These are phyloP conservation scores for Mus spretus DNA, from an alignment of 2,797 vertebrate species.

Conservation along the genomic window DNA sequence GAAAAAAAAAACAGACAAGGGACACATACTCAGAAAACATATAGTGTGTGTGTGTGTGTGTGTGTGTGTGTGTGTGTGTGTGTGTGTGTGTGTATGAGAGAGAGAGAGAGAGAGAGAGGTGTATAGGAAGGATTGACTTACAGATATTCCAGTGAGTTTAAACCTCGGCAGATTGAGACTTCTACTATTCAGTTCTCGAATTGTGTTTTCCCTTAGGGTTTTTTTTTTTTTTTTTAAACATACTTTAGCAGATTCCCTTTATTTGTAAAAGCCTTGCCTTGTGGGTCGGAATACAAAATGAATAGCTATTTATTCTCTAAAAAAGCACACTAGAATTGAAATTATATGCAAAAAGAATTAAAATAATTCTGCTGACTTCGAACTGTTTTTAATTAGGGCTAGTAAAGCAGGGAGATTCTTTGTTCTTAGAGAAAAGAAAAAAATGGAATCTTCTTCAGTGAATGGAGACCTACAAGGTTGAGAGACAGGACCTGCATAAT, in stretches of 20 bases:
- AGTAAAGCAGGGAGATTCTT: background rate
- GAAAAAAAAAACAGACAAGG: background rate
- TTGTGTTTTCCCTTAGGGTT: background rate
- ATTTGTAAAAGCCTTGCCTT: background rate
- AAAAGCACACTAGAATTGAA: background rate
- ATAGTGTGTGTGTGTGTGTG: background rate
- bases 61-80: background rate
- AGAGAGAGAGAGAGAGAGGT: no score
- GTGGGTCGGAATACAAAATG: conserved; percentile 1
- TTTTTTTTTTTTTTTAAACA: background rate
- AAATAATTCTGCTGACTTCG: background rate
- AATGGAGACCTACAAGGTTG: background rate
- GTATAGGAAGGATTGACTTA: background rate
- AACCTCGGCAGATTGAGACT: background rate
- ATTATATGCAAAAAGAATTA: background rate
- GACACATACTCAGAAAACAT: background rate
- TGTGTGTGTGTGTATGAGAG: background rate
- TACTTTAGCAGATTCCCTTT: background rate
- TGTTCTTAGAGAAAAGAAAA: background rate
- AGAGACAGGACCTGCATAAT: background rate
- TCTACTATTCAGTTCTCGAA: background rate
- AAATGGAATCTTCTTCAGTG: background rate
- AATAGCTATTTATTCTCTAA: background rate
- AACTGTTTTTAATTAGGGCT: background rate
- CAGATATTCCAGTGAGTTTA: background rate